phyloP scores from a whole-genome alignment of 2,797 vertebrate genomes.

The Esox masquinongy region DNA sequence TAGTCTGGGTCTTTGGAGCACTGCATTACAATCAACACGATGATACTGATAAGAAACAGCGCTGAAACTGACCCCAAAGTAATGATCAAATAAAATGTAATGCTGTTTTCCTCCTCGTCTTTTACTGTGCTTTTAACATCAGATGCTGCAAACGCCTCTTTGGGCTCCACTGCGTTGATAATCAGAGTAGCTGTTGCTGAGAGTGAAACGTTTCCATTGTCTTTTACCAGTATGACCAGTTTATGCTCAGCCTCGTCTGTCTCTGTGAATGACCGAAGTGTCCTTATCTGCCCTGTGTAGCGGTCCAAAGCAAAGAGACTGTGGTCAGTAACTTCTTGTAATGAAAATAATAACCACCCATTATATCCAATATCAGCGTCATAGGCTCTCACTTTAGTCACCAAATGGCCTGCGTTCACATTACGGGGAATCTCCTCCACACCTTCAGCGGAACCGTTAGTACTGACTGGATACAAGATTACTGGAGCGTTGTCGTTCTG shows the following conservation, averaged over 20 bases:
- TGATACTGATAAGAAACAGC: conserved; percentile 6
- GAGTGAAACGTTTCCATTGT: conserved; percentile 15
- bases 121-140: conserved; percentile 17
- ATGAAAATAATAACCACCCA: conserved; percentile 15
- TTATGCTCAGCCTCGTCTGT: conserved; percentile 16
- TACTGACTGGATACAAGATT: conserved; percentile 11
- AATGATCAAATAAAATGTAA: conserved; percentile 20
- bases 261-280: conserved; percentile 13
- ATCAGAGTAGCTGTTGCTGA: conserved; percentile 36
- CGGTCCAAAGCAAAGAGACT: conserved; percentile 8
- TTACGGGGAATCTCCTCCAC: conserved; percentile 14
- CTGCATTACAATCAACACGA: conserved; percentile 14
- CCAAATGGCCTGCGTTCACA: conserved; percentile 18
- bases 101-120: neutral
- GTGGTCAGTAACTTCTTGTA: conserved; percentile 6
- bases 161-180: conserved; percentile 29
- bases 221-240: conserved; percentile 16
- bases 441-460: conserved; percentile 10
- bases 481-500: conserved; percentile 18
- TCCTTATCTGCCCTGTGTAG: conserved; percentile 23
- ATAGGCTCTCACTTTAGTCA: conserved; percentile 19
- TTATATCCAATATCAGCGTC: conserved; percentile 26
- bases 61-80: conserved; percentile 17
- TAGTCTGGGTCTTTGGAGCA: neutral
- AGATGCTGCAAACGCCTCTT: conserved; percentile 14